A percentile compares a stretch with the other conserved stretches of the same genome.
Conservation (phyloP, 2,797 vertebrate species). For the Chromobotia macracanthus region DNA sequence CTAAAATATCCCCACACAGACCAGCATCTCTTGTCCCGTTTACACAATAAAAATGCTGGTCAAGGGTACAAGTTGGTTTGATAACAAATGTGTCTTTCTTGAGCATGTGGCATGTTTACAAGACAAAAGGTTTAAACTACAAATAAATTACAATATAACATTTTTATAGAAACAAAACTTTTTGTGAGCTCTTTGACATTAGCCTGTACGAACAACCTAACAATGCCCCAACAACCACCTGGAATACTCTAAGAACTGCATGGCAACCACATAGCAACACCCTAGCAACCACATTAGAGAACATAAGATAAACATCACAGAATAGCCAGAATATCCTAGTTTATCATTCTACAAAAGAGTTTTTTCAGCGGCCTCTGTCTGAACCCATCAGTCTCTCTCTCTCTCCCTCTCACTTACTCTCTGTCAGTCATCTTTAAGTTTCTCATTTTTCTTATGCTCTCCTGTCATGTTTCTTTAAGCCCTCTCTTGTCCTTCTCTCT, state of each 20-base stretch:
- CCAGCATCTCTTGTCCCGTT: not conserved
- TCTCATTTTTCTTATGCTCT: not conserved
- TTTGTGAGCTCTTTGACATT: no score
- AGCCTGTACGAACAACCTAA: no score
- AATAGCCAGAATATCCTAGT: no score
- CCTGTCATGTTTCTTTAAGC: not conserved
- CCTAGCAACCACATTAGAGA: no score
- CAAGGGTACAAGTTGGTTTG: not conserved
- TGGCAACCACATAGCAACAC: no score
- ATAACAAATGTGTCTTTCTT: conserved; percentile 1
- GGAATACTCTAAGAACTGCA: no score
- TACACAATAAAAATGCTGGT: not conserved
- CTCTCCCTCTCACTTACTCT: not conserved
- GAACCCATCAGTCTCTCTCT: not conserved
- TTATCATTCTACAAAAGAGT: not conserved
- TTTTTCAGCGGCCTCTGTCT: not conserved
- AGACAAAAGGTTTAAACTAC: no score
- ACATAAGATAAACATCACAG: no score
- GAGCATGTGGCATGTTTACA: no score
- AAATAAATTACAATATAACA: no score
- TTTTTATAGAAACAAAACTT: no score
- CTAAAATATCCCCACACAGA: not conserved
- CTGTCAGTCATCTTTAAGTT: not conserved
- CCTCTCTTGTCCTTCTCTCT: not conserved
- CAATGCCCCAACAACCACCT: no score